phyloP scores from a whole-genome alignment of 1,140 invertebrate genomes.

The Drosophila pandora region DNA sequence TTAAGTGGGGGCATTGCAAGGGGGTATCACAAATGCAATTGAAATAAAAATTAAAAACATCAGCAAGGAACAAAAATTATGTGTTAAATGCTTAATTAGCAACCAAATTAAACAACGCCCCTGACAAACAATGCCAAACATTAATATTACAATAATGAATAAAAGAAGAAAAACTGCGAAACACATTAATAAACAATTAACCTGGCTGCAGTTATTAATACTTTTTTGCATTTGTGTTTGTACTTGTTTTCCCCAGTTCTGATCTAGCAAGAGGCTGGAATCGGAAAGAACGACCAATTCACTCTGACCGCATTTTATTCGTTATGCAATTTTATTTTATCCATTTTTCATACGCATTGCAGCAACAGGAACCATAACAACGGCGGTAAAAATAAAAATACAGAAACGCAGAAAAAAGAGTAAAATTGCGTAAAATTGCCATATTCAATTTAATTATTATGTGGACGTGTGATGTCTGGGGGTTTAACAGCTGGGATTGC shows the following conservation, averaged over 20 bases:
- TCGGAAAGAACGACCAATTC: conserved; percentile 24
- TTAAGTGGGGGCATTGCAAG: conserved; percentile 13
- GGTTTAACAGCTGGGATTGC: conserved; percentile 29
- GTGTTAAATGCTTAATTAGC: conserved; percentile 73
- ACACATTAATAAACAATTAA: conserved; percentile 69
- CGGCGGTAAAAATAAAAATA: conserved; percentile 5
- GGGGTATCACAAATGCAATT: conserved; percentile 19
- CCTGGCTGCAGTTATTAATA: conserved; percentile 19
- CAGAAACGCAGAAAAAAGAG: conserved; percentile 6
- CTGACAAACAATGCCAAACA: conserved; percentile 32
- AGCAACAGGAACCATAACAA: conserved; percentile 31
- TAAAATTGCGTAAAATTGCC: conserved; percentile 54
- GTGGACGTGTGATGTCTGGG: conserved; percentile 32
- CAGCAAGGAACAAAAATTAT: conserved; percentile 34
- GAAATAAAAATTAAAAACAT: conserved; percentile 54
- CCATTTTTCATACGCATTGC: conserved; percentile 50
- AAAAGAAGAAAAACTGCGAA: conserved; percentile 38
- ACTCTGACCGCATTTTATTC: conserved; percentile 64
- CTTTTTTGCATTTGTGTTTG: conserved; percentile 7
- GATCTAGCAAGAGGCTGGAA: conserved; percentile 24
- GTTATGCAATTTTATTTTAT: conserved; percentile 68
- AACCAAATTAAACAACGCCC: conserved; percentile 60
- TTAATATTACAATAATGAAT: conserved; percentile 30
- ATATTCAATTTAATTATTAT: conserved; percentile 71
- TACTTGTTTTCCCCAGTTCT: conserved; percentile 2